These are phyloP conservation scores for Phoebastria nigripes DNA, from an alignment of 2,797 vertebrate species.

Conservation along the genomic window DNA sequence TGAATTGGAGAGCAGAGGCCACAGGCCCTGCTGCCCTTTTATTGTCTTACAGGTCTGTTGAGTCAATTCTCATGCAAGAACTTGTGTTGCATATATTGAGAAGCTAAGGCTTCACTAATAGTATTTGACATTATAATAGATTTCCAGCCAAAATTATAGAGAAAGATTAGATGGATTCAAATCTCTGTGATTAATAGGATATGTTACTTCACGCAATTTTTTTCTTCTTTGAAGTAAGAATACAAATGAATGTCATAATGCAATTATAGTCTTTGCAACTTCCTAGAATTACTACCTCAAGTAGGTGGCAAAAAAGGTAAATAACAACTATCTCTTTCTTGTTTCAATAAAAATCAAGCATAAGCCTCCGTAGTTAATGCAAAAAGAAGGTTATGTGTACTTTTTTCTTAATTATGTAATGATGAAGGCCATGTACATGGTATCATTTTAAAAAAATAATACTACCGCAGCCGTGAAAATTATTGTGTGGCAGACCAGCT, in stretches of 20 bases:
- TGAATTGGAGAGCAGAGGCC: constrained; percentile 60
- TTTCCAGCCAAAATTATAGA: constrained; percentile 61
- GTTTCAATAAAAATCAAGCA: neutral
- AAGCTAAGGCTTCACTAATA: constrained; percentile 48
- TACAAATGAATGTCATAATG: neutral
- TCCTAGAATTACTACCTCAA: neutral
- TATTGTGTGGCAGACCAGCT: neutral
- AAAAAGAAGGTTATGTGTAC: neutral
- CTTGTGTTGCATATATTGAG: constrained; percentile 25
- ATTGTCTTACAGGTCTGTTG: constrained; percentile 63
- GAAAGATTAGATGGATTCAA: constrained; percentile 40
- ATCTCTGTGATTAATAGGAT: constrained; percentile 61
- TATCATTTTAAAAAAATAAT: neutral
- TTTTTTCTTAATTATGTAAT: neutral
- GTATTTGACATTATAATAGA: constrained; percentile 54
- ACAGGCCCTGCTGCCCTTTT: constrained; percentile 24
- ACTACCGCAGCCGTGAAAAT: neutral
- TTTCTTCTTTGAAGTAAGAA: constrained; percentile 28
- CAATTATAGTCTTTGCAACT: neutral
- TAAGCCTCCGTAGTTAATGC: neutral
- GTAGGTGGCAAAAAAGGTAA: neutral
- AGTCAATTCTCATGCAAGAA: constrained; percentile 62
- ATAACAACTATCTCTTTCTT: neutral
- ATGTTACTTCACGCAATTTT: constrained; percentile 22
- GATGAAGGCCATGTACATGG: neutral